Evolutionary conservation across 2,888 invertebrate genomes (phyloP), one percentile per base, ranked within the genome.

Genomic region (Strigamia maritima): DNA sequence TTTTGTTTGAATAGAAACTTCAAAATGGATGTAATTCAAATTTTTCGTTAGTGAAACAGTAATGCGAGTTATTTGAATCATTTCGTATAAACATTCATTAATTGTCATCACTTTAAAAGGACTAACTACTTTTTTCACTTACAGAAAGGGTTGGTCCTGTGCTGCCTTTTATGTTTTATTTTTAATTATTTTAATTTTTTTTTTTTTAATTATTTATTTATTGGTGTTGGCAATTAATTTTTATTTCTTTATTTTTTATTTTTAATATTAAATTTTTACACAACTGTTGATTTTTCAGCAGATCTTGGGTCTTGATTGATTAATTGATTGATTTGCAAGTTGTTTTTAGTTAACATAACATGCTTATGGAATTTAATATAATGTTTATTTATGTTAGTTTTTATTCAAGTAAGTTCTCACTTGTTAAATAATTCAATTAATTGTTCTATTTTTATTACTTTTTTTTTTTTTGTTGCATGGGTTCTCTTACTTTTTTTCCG

Each of bases 71-170:
- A n/a, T n/a, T n/a, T n/a, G n/a, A n/a, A n/a, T n/a, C n/a, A n/a
- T n/a, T n/a, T n/a, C n/a, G n/a, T n/a, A 31, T 6, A 31, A 31
- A 31, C 31, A 31, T 31, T 60, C 8, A 60, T 60, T 19, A 60
- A 16, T 60, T 60, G n/a, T 65, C 16, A 65, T 65, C 24, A 10
- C 22, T 28, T 65, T 65, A 65, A 65, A 26, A 24, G 28, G 16
- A 65, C 28, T 65, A 65, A 65, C 65, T 65, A 14, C 65, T 65
- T 65, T 44, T 65, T 65, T 65, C 26, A 65, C 65, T 65, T 65
- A 26, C 65, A 65, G 65, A 65, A 49, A 65, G 65, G 60, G 65
- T 65, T 65, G 65, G 65, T 65, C 65, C 26, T 26, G 28, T 26
- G 65, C 65, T 65, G 65, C 26, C 26, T 65, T 65, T 24, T 22